Conservation (phyloP, 2,797 vertebrate genomes). For the Oreortyx pictus region DNA sequence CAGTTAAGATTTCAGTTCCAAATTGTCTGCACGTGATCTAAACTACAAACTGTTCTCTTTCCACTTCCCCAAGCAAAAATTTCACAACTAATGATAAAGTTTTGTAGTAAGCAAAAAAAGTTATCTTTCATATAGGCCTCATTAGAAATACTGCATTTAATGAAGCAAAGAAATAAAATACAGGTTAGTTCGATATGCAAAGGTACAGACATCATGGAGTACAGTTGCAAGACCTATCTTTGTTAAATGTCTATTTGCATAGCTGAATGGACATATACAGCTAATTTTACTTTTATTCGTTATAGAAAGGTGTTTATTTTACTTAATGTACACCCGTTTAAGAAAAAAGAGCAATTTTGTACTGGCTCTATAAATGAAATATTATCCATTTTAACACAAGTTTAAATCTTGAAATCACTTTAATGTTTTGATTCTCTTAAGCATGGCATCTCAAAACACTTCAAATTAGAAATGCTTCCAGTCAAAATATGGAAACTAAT, state of each 20-base stretch:
- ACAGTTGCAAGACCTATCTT: not conserved
- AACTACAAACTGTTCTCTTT: not conserved
- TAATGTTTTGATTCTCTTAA: not conserved
- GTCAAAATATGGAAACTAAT: not conserved
- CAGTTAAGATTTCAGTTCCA: not conserved
- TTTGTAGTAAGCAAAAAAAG: not conserved
- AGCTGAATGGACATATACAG: not conserved
- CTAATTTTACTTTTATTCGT: not conserved
- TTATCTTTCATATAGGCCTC: not conserved
- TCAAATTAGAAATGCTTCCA: not conserved
- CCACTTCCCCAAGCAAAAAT: not conserved
- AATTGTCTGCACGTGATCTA: not conserved
- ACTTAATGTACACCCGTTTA: not conserved
- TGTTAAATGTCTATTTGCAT: not conserved
- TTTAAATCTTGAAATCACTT: not conserved
- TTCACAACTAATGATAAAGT: not conserved
- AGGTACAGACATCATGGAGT: accelerated
- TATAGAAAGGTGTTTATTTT: not conserved
- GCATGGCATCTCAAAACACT: not conserved
- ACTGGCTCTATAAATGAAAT: not conserved
- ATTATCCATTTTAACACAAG: not conserved
- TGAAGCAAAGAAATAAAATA: not conserved
- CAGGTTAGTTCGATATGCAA: not conserved
- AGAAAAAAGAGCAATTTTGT: not conserved
- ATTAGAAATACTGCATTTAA: not conserved